Evolutionary conservation across 2,113 vertebrate species (phyloP), one percentile per base, ranked within the genome.

Genomic region (Siphamia tubifer): DNA sequence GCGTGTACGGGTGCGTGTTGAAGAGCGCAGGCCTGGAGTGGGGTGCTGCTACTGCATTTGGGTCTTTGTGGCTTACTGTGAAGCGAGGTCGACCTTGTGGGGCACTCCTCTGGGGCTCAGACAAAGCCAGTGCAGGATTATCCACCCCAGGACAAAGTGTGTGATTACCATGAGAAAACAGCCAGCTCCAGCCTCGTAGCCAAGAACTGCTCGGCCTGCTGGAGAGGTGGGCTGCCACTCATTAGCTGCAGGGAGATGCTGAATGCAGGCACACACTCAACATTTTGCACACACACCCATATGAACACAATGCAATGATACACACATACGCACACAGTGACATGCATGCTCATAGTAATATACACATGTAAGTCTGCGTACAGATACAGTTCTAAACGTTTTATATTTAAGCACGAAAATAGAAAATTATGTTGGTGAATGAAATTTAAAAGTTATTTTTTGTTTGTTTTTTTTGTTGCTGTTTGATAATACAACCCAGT

Each of bases 111-210:
- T 61, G 89, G 90, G 90, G 75, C 83, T 57, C 80, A 79, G 78
- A 93, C 91, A 93, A 93, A 91, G 91, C 87, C 85, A 51, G 77
- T 54, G 91, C 88, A 89, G 88, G 90, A 93, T 94, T 91, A 94
- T 92, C 90, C 90, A 86, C 73, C 88, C 68, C 24, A 42, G 87
- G 90, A 94, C 92, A 94, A 94, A 94, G 93, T 91, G 84, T 87
- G 79, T 89, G 82, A 94, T 94, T 93, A 91, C 77, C 93, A 94
- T 93, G 88, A 92, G 91, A 92, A 94, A 92, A 86, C 80, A 39
- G 84, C 61, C 81, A 69, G 87, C 86, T 86, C 84, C 85, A 89
- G 91, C 90, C 78, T 45, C 79, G 76, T 66, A 81, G 83, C 87
- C 78, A 74, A 87, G 76, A 83, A 79, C 83, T 81, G 86, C 76